Conservation (phyloP, 2,888 invertebrate species). For the Steinernema hermaphroditum region DNA sequence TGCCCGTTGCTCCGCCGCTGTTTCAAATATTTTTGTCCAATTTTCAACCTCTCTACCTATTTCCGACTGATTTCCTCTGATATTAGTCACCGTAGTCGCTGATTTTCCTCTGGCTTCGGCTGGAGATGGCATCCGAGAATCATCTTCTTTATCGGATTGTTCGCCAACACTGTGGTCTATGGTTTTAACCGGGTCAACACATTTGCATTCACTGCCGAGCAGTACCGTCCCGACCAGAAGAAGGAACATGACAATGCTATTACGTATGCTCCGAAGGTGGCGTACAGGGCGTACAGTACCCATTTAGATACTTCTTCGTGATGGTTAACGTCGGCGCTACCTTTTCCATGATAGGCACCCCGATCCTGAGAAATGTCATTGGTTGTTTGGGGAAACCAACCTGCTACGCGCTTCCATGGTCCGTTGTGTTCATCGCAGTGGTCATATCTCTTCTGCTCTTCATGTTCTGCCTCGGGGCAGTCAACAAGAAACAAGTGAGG, state of each 20-base stretch:
- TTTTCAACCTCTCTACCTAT: no score
- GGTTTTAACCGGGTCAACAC: background rate
- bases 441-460: background rate
- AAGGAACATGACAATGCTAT: background rate
- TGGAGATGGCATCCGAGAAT: background rate
- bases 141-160: background rate
- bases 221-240: constrained; percentile 8
- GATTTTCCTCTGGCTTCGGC: no score
- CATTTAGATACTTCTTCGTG: background rate
- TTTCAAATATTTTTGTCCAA: no score
- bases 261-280: background rate
- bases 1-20: no score
- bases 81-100: no score
- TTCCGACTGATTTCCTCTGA: no score
- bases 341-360: background rate
- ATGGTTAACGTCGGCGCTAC: background rate
- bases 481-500: background rate
- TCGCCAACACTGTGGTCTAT: background rate
- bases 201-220: background rate
- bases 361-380: background rate
- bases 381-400: background rate
- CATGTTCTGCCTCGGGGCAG: background rate
- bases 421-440: background rate
- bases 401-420: background rate
- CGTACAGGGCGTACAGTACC: background rate